Base-by-base conservation (phyloP, 1,140 invertebrate species). In the Planococcus citri region DNA sequence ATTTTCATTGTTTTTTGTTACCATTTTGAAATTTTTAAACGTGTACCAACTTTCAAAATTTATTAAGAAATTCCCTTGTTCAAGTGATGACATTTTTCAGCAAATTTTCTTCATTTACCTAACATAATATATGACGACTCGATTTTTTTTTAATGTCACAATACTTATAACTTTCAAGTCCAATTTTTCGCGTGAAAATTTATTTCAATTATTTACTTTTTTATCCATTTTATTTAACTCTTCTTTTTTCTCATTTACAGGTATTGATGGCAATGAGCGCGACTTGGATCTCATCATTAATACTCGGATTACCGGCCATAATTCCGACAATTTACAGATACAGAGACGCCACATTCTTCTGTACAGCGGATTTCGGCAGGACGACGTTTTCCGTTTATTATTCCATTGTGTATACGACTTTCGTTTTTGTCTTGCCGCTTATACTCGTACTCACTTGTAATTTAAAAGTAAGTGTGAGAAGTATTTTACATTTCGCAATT, bases 401-500 rank as follows among this genome's bases (percentile, higher is more conserved):
- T 76, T 84, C 84, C 24, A 75, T 83, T 38, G 70, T 86, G 14
- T 90, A 89, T 76, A 83, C 84, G 2, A 75, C 82, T 1, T 73
- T 88, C 14, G 87, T 87, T 3, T 76, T 90, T 20, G 76, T 86
- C 0, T 74, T 90, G 25, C 89, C 89, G 3, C 83, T 85, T 0
- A 76, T 83, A 12, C 78, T 90, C 17, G 85, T 91, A 21, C 82
- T 88, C 1, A 79, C 85, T 24, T 90, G 88, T 76, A 91, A 90
- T 76, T 76, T 88, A 22, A 86, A 85, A 78, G 81, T 83, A 74
- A 70, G 70, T 71, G 37, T 27, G n/a, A 38, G 4, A 1, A 61
- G 14, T 41, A 41, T 33, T 12, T 68, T 68, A 17, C 27, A 14
- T 68, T 27, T 38, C 25, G 10, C 8, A 68, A n/a, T 68, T 68